Evolutionary conservation across 2,888 invertebrate genomes (phyloP).

Genomic region (Ophion ellenae): DNA sequence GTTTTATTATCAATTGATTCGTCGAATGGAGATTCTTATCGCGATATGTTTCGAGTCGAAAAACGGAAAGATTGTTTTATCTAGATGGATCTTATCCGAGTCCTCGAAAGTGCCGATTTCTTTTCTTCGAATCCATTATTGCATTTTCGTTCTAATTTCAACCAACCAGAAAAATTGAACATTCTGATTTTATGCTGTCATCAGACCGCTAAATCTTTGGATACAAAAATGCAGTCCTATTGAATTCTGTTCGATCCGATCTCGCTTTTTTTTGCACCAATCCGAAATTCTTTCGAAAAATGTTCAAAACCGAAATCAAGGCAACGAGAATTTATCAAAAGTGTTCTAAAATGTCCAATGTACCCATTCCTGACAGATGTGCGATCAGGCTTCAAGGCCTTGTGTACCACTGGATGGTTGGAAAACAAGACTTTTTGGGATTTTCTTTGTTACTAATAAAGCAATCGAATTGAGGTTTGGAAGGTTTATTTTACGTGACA

Average conservation of each 20-base stretch:
- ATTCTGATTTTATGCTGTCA: neutral
- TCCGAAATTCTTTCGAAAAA: neutral
- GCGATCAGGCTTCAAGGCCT: no score
- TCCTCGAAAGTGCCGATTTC: neutral
- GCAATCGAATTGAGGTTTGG: no score
- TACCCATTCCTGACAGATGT: no score
- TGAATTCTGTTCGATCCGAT: neutral
- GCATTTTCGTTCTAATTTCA: neutral
- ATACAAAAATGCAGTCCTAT: neutral
- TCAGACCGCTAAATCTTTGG: neutral
- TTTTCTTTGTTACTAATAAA: no score
- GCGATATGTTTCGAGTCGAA: constrained; percentile 8
- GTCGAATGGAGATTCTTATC: constrained; percentile 7
- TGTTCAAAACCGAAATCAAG: neutral
- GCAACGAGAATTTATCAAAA: neutral
- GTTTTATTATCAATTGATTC: neutral
- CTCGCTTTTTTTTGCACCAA: neutral
- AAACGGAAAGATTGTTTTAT: neutral
- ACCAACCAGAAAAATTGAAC: neutral
- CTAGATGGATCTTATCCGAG: neutral
- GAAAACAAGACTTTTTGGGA: no score
- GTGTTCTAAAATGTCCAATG: neutral
- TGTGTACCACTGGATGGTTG: no score
- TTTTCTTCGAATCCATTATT: neutral
- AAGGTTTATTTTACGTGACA: no score